These are phyloP conservation scores for Temnothorax unifasciatus DNA, from an alignment of 2,888 invertebrate species.

Conservation along the genomic window DNA sequence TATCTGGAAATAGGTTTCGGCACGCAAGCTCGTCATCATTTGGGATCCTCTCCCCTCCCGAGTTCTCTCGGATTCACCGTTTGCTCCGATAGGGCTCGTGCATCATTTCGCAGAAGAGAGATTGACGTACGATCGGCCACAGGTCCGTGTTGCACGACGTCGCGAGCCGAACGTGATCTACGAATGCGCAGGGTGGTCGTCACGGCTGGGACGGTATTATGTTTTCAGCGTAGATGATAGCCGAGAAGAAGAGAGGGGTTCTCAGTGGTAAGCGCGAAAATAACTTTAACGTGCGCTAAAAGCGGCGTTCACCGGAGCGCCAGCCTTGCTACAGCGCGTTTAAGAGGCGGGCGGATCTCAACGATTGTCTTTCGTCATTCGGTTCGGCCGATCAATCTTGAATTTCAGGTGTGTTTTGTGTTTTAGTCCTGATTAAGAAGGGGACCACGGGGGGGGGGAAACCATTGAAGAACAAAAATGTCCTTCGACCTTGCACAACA, in stretches of 20 bases:
- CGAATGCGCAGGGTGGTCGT: conserved; percentile 52
- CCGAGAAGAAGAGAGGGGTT: conserved; percentile 70
- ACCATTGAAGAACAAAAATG: background rate
- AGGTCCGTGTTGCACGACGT: conserved; percentile 36
- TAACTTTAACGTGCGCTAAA: conserved; percentile 85
- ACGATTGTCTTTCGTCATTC: conserved; percentile 52
- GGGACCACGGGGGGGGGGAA: background rate
- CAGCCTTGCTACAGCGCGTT: conserved; percentile 78
- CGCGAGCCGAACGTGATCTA: conserved; percentile 29
- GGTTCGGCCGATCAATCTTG: background rate
- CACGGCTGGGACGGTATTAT: conserved; percentile 60
- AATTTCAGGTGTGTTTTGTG: background rate
- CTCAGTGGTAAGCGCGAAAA: conserved; percentile 83
- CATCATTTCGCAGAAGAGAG: background rate
- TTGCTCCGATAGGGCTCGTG: background rate
- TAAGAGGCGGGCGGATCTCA: conserved; percentile 62
- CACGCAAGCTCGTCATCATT: conserved; percentile 19
- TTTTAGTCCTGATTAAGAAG: background rate
- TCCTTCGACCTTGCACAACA: background rate
- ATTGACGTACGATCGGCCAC: background rate
- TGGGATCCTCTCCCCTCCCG: background rate
- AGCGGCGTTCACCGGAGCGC: conserved; percentile 82
- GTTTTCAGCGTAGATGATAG: conserved; percentile 79
- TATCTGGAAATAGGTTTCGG: conserved; percentile 71
- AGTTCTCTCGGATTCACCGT: background rate